Evolutionary conservation across 2,113 vertebrate species (phyloP), one percentile per base, ranked within the genome.

Genomic region (Kryptolebias marmoratus): DNA sequence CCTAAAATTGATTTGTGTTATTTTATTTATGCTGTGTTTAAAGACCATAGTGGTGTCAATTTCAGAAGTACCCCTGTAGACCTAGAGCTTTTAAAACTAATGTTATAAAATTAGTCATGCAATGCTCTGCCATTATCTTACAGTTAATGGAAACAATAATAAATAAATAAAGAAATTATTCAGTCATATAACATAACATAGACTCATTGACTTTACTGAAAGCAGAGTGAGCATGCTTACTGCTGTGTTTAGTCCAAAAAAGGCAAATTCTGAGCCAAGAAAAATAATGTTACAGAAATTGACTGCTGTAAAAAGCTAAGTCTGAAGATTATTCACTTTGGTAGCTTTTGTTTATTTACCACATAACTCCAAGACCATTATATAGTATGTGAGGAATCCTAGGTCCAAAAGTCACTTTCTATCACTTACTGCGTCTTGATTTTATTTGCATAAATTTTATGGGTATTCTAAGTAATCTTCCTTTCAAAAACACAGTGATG

Each of bases 381-480:
- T 42, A 9, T 42, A 9, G 39, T 8, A 42, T 5, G 39, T 42
- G 9, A 42, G 9, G 39, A 5, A 42, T 9, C 8, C 9, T 10
- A 42, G 9, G 5, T 42, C 39, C 39, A 42, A 42, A 14, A 27
- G 14, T 66, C 32, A 8, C 32, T 54, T 54, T 55, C 32, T 44
- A 58, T 0, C 27, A 61, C 8, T 27, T 36, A 44, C 18, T 57
- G 2, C 15, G 32, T 77, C 39, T 83, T 68, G 64, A 61, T 78
- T 73, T 71, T 77, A 55, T 81, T 82, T 77, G 61, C 76, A 77
- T 81, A 52, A 65, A 54, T 47, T 52, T 66, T 54, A 64, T 58
- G 64, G 69, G 75, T 56, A 47, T 78, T 81, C 30, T 22, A 14
- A 61, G 56, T 55, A 74, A 81, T 78, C 50, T 13, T 73, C 64